Evolutionary conservation across 2,888 invertebrate species (phyloP).

Genomic region (Tribolium freemani): DNA sequence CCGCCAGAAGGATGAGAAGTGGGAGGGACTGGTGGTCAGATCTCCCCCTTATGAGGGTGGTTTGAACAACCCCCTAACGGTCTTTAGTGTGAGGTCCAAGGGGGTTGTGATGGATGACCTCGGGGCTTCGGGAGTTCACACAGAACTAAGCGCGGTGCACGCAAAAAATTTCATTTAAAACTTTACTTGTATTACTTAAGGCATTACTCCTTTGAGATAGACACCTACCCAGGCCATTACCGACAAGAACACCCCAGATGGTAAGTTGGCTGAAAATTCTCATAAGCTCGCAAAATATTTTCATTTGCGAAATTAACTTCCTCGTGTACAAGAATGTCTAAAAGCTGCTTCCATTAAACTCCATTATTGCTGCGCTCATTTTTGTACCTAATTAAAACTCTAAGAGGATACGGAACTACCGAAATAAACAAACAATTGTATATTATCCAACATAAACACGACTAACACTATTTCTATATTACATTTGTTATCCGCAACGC

Average conservation of each 20-base stretch:
- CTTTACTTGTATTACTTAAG: conserved; percentile 59
- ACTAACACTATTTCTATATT: no score
- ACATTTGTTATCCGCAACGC: no score
- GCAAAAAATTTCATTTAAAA: conserved; percentile 58
- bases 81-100: conserved; percentile 62
- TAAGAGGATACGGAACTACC: no score
- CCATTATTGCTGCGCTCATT: conserved; percentile 3
- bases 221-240: conserved; percentile 9
- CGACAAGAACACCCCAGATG: conserved; percentile 27
- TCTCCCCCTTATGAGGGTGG: conserved; percentile 57
- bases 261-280: conserved; percentile 1
- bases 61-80: conserved; percentile 52
- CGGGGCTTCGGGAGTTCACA: conserved; percentile 61
- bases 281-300: conserved; percentile 4
- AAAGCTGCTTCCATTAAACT: not conserved
- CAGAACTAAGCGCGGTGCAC: conserved; percentile 49
- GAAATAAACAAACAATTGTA: no score
- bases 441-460: no score
- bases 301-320: conserved; percentile 10
- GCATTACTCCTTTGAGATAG: conserved; percentile 61
- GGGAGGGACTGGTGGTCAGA: conserved; percentile 44
- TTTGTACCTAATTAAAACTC: not conserved
- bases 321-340: not conserved
- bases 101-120: conserved; percentile 69
- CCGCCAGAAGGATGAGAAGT: conserved; percentile 59